Percentiles rank a stretch among this genome's conserved stretches.
These are phyloP conservation scores for Actinemys pallida DNA, from an alignment of 2,113 vertebrate genomes.

Conservation along the genomic window DNA sequence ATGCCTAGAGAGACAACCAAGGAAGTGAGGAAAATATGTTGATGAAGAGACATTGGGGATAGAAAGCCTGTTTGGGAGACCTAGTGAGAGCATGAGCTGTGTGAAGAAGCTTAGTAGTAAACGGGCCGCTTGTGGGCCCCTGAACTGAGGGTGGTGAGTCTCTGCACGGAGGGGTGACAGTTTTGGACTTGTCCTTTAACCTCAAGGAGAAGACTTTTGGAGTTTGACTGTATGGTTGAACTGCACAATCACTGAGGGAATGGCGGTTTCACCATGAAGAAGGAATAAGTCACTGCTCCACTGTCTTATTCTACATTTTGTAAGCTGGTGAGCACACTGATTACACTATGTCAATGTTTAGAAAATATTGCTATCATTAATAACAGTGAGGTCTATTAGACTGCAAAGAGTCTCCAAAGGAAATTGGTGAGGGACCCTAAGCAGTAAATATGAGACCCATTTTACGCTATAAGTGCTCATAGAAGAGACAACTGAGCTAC, in stretches of 20 bases:
- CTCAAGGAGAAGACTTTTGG: neutral
- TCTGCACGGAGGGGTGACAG: neutral
- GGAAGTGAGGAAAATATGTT: neutral
- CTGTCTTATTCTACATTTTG: neutral
- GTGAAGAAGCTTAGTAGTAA: too few species aligned
- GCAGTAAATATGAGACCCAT: neutral
- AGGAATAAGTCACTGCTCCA: neutral
- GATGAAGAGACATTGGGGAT: neutral
- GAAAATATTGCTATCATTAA: neutral
- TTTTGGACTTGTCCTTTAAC: neutral
- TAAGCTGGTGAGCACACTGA: neutral
- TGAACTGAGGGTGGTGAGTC: neutral
- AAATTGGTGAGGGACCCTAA: neutral
- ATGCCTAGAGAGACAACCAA: conserved; percentile 61
- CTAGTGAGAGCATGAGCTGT: neutral
- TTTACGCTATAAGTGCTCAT: neutral
- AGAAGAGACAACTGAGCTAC: neutral
- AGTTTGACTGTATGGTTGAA: neutral
- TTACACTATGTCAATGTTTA: neutral
- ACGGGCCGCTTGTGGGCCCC: neutral
- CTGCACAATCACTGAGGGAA: neutral
- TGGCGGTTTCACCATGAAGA: neutral
- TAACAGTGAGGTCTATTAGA: neutral
- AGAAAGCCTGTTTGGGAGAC: neutral
- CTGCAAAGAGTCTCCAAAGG: neutral